phyloP scores from a whole-genome alignment of 2,888 invertebrate species.

The Brachylomia viminalis region DNA sequence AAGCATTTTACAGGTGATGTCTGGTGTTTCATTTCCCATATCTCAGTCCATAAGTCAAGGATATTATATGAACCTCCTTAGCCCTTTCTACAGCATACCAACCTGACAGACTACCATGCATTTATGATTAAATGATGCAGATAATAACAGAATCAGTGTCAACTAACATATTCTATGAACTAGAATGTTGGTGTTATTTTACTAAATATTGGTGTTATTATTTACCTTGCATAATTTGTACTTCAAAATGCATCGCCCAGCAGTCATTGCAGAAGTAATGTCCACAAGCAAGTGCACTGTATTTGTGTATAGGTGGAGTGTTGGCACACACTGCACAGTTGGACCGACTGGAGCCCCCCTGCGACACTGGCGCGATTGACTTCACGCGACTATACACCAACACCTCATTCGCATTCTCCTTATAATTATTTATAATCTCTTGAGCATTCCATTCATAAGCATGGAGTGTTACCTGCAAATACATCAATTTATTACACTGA shows the following conservation, averaged over 20 bases:
- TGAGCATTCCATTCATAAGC: conserved; percentile 97
- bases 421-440: conserved; percentile 95
- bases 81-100: background rate
- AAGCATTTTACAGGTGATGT: background rate
- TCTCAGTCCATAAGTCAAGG: background rate
- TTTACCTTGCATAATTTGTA: conserved; percentile 97
- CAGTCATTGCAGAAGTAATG: conserved; percentile 99
- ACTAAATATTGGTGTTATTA: background rate
- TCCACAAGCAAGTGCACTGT: conserved; percentile 96
- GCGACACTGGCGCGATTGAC: conserved; percentile 78
- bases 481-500: conserved; percentile 20
- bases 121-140: background rate
- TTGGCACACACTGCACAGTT: conserved; percentile 95
- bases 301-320: conserved; percentile 92
- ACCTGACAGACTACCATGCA: too few species aligned
- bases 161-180: background rate
- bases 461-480: conserved; percentile 94
- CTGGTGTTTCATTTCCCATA: too few species aligned
- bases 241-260: conserved; percentile 99
- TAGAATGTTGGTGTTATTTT: background rate
- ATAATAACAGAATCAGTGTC: background rate
- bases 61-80: background rate
- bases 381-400: conserved; percentile 88
- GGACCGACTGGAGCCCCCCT: conserved; percentile 78
- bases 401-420: conserved; percentile 93